Conservation (phyloP, 2,888 invertebrate genomes). For the Callinectes sapidus region DNA sequence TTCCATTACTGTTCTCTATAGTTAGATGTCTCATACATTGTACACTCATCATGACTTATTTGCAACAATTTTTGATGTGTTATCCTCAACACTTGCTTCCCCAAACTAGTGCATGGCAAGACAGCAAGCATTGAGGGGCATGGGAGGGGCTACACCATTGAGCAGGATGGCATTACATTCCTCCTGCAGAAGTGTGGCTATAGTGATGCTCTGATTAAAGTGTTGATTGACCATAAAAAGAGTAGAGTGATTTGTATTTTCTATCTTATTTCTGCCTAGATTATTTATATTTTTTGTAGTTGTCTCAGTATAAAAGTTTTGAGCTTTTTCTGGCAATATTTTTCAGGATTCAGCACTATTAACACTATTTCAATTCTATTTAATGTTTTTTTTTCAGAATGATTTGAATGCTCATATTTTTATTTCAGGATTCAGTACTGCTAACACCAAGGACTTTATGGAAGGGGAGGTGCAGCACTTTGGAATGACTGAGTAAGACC, state of each 20-base stretch:
- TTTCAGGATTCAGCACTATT: not conserved
- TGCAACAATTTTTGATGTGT: not conserved
- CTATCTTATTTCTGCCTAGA: no score
- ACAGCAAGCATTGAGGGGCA: slow-evolving; percentile 36
- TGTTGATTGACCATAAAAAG: slow-evolving; percentile 44
- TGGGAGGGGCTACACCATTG: slow-evolving; percentile 74
- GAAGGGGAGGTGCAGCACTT: not conserved
- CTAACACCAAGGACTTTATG: slow-evolving; percentile 47
- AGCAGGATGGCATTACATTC: slow-evolving; percentile 56
- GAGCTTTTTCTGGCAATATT: not conserved
- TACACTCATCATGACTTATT: not conserved
- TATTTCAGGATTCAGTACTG: slow-evolving; percentile 44
- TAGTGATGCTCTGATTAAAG: slow-evolving; percentile 42
- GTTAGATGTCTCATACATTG: not conserved
- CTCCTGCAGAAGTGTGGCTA: slow-evolving; percentile 17
- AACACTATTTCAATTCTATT: not conserved
- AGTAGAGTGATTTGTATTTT: not conserved
- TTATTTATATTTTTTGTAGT: not conserved
- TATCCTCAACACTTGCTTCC: no score
- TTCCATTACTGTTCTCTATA: not conserved
- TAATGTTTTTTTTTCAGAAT: not conserved
- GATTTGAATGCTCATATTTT: no score
- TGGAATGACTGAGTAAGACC: not conserved
- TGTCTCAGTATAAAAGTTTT: not conserved
- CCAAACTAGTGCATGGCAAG: no score